These are phyloP conservation scores for Aphodius granarius DNA, from an alignment of 2,888 invertebrate species.

Conservation along the genomic window DNA sequence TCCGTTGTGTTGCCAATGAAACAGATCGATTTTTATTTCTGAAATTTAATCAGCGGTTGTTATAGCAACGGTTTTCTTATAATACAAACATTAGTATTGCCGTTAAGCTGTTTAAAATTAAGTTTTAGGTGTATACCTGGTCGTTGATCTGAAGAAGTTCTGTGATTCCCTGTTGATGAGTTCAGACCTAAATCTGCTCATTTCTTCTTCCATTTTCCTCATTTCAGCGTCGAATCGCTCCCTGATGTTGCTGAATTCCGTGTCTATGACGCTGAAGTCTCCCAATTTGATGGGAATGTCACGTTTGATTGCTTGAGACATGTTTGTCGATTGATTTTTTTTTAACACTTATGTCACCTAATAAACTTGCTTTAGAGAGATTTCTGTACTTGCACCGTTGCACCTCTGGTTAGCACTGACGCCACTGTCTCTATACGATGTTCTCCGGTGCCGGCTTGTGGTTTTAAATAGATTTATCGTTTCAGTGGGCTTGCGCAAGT, in stretches of 20 bases:
- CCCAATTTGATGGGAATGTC: constrained; percentile 93
- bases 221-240: constrained; percentile 96
- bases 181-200: constrained; percentile 92
- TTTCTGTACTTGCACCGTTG: neutral
- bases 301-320: constrained; percentile 84
- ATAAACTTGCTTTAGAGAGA: neutral
- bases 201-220: constrained; percentile 98
- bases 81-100: neutral
- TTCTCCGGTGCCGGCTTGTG: constrained; percentile 32
- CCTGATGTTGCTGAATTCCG: constrained; percentile 94
- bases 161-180: constrained; percentile 90
- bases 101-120: too few species aligned
- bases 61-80: neutral
- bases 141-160: constrained; percentile 87
- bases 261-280: constrained; percentile 94
- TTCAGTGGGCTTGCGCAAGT: constrained; percentile 45
- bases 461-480: constrained; percentile 47
- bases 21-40: neutral
- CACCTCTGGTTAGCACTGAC: neutral
- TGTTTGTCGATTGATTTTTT: constrained; percentile 49
- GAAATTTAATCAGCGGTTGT: neutral
- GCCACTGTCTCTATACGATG: neutral
- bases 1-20: neutral
- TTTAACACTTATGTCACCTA: neutral
- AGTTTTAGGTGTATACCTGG: constrained; percentile 80